These are phyloP conservation scores for Nymphalis c-album DNA, from an alignment of 2,888 invertebrate species.

Conservation along the genomic window DNA sequence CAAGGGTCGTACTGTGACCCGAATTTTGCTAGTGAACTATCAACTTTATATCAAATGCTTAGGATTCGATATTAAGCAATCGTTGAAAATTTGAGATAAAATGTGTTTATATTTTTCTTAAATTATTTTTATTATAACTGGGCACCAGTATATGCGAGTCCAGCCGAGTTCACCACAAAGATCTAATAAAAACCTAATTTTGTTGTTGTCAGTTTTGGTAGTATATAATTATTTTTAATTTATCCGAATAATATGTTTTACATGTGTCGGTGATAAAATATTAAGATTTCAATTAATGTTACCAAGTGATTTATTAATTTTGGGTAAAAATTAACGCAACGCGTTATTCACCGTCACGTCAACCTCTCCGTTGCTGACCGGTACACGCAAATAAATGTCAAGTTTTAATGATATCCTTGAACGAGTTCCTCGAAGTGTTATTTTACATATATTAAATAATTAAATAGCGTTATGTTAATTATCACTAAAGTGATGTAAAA, in stretches of 20 bases:
- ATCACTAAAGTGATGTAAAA: neutral
- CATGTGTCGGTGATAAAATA: neutral
- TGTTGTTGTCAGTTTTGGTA: no score
- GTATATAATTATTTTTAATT: no score
- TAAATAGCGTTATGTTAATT: slow-evolving; percentile 9
- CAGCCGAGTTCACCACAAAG: no score
- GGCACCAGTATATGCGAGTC: no score
- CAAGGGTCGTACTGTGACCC: slow-evolving; percentile 53
- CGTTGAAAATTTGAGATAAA: neutral
- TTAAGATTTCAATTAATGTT: neutral
- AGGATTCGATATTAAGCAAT: slow-evolving; percentile 19
- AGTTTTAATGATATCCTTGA: slow-evolving; percentile 23
- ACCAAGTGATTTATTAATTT: neutral
- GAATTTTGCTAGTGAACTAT: slow-evolving; percentile 37
- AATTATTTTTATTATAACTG: no score
- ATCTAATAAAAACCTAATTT: no score
- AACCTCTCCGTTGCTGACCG: slow-evolving; percentile 24
- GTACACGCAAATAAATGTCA: slow-evolving; percentile 32
- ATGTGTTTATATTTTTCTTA: neutral
- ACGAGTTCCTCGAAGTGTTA: slow-evolving; percentile 12
- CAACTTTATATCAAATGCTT: slow-evolving; percentile 30
- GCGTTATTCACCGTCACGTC: slow-evolving; percentile 26
- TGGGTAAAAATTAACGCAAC: neutral
- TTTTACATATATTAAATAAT: slow-evolving; percentile 6
- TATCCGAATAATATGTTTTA: no score